phyloP scores from a whole-genome alignment of 2,888 invertebrate genomes.

The Laothoe populi region DNA sequence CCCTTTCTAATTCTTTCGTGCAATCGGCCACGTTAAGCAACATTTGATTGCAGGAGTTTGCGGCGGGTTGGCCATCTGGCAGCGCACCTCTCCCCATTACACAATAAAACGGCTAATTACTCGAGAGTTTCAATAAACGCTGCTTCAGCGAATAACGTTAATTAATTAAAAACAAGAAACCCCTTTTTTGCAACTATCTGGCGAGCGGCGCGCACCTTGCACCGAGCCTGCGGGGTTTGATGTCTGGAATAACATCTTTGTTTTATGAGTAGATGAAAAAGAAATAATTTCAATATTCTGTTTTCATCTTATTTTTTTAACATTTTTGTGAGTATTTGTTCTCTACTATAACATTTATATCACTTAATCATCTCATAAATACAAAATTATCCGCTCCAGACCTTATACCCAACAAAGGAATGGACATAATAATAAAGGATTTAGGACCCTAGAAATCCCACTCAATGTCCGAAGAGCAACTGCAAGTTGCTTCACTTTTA shows the following conservation, averaged over 20 bases:
- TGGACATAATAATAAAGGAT: too few relatives aligned
- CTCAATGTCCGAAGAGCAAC: too few relatives aligned
- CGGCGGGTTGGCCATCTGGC: conserved; percentile 10
- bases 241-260: conserved; percentile 10
- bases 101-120: conserved; percentile 85
- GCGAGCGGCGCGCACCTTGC: conserved; percentile 33
- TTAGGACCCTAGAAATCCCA: too few relatives aligned
- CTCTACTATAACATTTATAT: too few relatives aligned
- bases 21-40: conserved; percentile 7
- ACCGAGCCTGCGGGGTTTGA: conserved; percentile 27
- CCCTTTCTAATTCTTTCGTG: conserved; percentile 16
- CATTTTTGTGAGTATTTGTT: too few relatives aligned
- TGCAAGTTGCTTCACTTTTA: too few relatives aligned
- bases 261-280: conserved; percentile 9
- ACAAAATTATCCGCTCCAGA: too few relatives aligned
- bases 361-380: too few relatives aligned
- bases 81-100: conserved; percentile 53
- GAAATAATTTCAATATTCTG: too few relatives aligned
- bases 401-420: too few relatives aligned
- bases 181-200: conserved; percentile 34
- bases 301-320: too few relatives aligned
- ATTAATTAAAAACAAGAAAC: conserved; percentile 81
- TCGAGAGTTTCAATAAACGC: conserved; percentile 79
- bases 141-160: conserved; percentile 80
- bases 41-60: conserved; percentile 7